Percentiles rank a stretch among this genome's conserved stretches.
Evolutionary conservation across 2,113 vertebrate genomes (phyloP).

Genomic region (Candoia aspera): DNA sequence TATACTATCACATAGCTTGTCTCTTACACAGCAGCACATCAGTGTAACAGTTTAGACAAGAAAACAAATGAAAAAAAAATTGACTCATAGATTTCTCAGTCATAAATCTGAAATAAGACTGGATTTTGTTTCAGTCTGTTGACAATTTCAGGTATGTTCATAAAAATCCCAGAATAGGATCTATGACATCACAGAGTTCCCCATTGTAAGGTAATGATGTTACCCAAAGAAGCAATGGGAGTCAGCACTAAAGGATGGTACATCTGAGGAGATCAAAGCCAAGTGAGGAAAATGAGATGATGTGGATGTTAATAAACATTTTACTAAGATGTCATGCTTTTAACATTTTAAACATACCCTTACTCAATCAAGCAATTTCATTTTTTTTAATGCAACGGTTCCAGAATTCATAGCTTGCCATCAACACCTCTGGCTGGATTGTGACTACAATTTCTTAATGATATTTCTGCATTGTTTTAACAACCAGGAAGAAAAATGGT

Average conservation of each 20-base stretch:
- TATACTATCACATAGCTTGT: not conserved
- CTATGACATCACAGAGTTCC: conserved; percentile 65
- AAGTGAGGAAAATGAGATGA: conserved; percentile 5
- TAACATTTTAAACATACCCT: not conserved
- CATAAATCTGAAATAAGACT: conserved; percentile 24
- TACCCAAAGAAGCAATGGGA: conserved; percentile 67
- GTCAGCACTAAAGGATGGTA: conserved; percentile 53
- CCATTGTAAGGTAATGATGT: conserved; percentile 66
- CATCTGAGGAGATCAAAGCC: conserved; percentile 48
- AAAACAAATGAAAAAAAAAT: conserved; percentile 9
- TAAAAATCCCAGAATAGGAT: conserved; percentile 59
- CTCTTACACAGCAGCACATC: not conserved
- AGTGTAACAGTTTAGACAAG: not conserved
- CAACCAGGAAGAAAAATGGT: not conserved
- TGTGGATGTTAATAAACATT: not conserved
- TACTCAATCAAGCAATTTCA: not conserved
- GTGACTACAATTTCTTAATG: not conserved
- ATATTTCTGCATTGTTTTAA: not conserved
- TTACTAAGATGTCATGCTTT: not conserved
- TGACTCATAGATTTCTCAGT: conserved; percentile 18
- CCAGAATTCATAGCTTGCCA: not conserved
- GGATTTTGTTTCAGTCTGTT: not conserved
- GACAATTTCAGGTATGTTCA: conserved; percentile 41
- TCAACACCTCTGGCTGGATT: not conserved
- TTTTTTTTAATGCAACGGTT: not conserved